phyloP scores from a whole-genome alignment of 2,888 invertebrate genomes.

The Metopia argyrocephala region DNA sequence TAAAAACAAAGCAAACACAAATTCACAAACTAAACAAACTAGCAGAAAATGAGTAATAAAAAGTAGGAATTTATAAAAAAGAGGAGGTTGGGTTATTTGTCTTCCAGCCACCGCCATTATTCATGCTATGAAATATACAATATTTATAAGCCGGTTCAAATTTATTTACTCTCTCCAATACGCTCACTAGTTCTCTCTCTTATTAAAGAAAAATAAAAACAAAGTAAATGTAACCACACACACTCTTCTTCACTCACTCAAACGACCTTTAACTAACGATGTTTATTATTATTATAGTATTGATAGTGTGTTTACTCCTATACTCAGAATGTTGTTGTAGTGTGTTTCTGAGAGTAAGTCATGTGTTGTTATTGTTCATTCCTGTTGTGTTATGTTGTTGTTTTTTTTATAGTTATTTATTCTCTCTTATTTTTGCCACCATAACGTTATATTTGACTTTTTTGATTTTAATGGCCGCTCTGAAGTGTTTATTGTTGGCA shows the following conservation, averaged over 20 bases:
- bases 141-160: conserved; percentile 48
- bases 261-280: background rate
- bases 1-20: conserved; percentile 18
- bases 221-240: background rate
- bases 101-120: conserved; percentile 77
- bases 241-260: background rate
- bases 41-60: conserved; percentile 60
- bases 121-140: conserved; percentile 70
- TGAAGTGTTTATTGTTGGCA: conserved; percentile 78
- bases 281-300: background rate
- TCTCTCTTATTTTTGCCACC: conserved; percentile 60
- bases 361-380: background rate
- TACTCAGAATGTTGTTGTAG: conserved; percentile 32
- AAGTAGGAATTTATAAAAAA: conserved; percentile 60
- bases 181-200: conserved; percentile 33
- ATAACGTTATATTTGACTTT: conserved; percentile 63
- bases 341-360: conserved; percentile 19
- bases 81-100: conserved; percentile 78
- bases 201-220: conserved; percentile 6
- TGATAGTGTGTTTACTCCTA: conserved; percentile 3
- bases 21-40: background rate
- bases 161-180: conserved; percentile 49
- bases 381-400: background rate
- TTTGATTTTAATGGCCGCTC: conserved; percentile 78
- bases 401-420: conserved; percentile 49